A percentile compares a stretch with the other conserved stretches of the same genome.
Evolutionary conservation across 2,113 vertebrate genomes (phyloP).

Genomic region (Aviceda subcristata): DNA sequence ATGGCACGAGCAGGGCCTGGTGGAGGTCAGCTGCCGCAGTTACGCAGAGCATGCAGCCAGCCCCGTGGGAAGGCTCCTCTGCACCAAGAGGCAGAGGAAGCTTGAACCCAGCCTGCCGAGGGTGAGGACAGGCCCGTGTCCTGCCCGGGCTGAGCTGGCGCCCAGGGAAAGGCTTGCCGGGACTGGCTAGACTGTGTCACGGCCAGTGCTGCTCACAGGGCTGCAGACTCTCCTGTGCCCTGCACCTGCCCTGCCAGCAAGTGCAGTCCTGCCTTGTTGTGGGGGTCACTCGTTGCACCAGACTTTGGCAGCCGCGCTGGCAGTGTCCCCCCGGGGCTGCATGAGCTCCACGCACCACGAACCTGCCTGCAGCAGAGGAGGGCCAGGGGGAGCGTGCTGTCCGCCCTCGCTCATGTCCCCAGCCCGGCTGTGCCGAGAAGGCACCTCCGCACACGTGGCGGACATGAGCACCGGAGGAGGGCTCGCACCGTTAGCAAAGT

Average conservation of each 20-base stretch:
- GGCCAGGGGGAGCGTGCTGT: accelerated
- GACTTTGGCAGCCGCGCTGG: accelerated
- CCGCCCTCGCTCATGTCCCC: accelerated
- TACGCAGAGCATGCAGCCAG: neutral
- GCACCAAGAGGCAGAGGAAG: neutral
- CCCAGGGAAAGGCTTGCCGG: neutral
- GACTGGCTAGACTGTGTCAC: neutral
- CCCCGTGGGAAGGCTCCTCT: neutral
- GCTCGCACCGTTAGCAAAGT: accelerated
- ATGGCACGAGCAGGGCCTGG: neutral
- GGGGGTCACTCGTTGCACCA: neutral
- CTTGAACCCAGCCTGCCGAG: neutral
- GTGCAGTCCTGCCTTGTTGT: neutral
- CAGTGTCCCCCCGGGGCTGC: accelerated
- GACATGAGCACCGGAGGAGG: neutral
- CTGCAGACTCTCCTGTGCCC: neutral
- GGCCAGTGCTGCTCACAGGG: neutral
- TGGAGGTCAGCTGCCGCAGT: neutral
- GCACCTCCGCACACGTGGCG: neutral
- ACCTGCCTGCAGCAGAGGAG: neutral
- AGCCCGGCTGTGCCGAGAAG: accelerated
- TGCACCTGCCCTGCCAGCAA: neutral
- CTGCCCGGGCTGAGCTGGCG: neutral
- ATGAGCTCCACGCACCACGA: accelerated
- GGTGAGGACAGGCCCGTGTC: neutral